phyloP scores from a whole-genome alignment of 2,113 vertebrate genomes.

The Eulemur macaco region DNA sequence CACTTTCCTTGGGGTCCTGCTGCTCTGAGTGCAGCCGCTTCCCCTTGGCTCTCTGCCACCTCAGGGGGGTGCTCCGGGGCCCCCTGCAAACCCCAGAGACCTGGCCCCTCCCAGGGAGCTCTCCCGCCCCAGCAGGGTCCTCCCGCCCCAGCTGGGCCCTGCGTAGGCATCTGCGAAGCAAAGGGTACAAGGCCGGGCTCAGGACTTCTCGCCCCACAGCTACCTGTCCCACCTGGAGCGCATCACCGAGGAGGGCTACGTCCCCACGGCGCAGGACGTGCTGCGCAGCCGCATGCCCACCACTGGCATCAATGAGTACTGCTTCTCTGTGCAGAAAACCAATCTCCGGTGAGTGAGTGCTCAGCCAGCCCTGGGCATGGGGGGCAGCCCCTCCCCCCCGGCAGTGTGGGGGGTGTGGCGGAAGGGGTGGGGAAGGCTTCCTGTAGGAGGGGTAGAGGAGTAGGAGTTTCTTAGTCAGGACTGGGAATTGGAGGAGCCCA shows the following conservation, averaged over 20 bases:
- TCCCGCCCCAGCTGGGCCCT: not conserved
- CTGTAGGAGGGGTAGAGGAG: not conserved
- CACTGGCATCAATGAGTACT: slow-evolving; percentile 93
- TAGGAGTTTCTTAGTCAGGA: not conserved
- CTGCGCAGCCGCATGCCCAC: slow-evolving; percentile 93
- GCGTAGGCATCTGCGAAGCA: not conserved
- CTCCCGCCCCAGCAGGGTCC: not conserved
- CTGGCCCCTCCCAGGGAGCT: not conserved
- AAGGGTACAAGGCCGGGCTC: not conserved
- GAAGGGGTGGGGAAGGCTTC: not conserved
- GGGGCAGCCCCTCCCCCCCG: too few relatives aligned
- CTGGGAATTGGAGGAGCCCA: not conserved
- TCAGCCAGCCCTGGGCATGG: not conserved
- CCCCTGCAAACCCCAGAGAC: not conserved
- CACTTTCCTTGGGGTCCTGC: rapidly evolving
- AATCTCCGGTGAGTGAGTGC: slow-evolving; percentile 86
- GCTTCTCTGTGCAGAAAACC: slow-evolving; percentile 90
- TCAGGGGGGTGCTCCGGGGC: not conserved
- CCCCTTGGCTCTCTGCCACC: rapidly evolving
- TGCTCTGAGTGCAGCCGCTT: not conserved
- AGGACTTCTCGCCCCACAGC: slow-evolving; percentile 72
- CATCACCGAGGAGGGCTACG: slow-evolving; percentile 84
- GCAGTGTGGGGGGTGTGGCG: too few relatives aligned
- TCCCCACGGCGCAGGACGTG: slow-evolving; percentile 92
- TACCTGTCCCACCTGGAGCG: slow-evolving; percentile 91